Evolutionary conservation across 2,888 invertebrate species (phyloP).

Genomic region (Cerastis leucographa): DNA sequence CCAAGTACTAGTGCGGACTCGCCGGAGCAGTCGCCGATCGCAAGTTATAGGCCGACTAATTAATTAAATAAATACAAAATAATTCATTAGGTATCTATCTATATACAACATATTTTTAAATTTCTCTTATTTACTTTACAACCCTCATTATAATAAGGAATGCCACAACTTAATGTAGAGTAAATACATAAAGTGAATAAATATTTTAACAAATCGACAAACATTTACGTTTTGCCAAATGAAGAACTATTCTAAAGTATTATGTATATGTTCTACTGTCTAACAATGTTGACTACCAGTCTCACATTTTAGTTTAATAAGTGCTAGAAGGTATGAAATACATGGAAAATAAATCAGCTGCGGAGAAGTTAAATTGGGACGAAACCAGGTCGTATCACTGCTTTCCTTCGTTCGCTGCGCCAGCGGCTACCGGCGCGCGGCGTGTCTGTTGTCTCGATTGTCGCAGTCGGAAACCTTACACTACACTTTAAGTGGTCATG

Average conservation of each 20-base stretch:
- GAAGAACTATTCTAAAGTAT: conserved; percentile 87
- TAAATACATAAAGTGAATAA: conserved; percentile 83
- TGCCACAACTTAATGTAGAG: conserved; percentile 82
- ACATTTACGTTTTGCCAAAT: conserved; percentile 85
- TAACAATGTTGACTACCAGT: conserved; percentile 91
- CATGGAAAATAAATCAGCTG: conserved; percentile 86
- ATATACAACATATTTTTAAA: conserved; percentile 85
- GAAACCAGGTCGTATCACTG: conserved; percentile 86
- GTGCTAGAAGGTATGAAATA: conserved; percentile 89
- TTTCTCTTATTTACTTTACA: conserved; percentile 83
- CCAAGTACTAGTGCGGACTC: conserved; percentile 36
- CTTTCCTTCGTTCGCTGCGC: conserved; percentile 73
- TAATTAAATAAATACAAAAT: conserved; percentile 79
- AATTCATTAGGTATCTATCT: conserved; percentile 79
- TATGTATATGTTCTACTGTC: conserved; percentile 88
- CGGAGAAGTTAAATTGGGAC: conserved; percentile 84
- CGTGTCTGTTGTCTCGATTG: conserved; percentile 68
- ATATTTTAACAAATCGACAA: conserved; percentile 84
- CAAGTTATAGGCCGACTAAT: conserved; percentile 84
- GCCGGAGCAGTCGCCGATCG: conserved; percentile 70
- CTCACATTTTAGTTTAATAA: conserved; percentile 90
- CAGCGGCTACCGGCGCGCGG: conserved; percentile 66
- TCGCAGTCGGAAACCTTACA: conserved; percentile 83
- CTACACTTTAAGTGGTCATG: conserved; percentile 88
- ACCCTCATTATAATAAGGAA: conserved; percentile 85